Base-by-base conservation (phyloP, 2,888 invertebrate genomes). In the Ctena decussata region DNA sequence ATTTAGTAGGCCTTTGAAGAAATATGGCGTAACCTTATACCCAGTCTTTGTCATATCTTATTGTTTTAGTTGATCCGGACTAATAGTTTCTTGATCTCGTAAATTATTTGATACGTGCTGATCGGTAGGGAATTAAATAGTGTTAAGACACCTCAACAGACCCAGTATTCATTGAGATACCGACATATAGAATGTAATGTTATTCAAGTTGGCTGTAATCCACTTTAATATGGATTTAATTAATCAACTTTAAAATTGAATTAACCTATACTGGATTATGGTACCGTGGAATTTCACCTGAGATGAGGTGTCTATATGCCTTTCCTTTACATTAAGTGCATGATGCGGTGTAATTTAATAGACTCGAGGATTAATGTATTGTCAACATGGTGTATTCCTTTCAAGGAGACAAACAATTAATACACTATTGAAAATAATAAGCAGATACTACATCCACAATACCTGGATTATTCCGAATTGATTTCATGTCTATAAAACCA, bases 401-500 rank as follows among this genome's bases (percentile, higher is more conserved):
- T 35, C 65, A 65, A 35, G 35, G 65, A 18, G 21, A 18, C 35
- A 65, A 65, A 65, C 65, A 65, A 65, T 65, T 65, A 65, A 65
- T 65, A 65, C 18, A 30, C 35, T 35, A 57, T 27, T 21, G 65
- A 65, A 65, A 65, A 65, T 65, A 65, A 65, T 65, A 15, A 65
- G 30, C 65, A 65, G 6, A 5, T 24, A 65, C 5, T 21, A 65
- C 65, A 65, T 65, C 65, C 18, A 65, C 35, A 65, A 65, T 65
- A 65, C 18, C 11, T 1, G 65, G 35, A 65, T 65, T 65, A 65
- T 65, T 65, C 11, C 35, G 18, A 65, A 65, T 65, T 65, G 65
- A 65, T 65, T 65, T 65, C 65, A 32, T 65, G 65, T 35, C 65
- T 65, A 65, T 18, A 65, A 53, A 57, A 75, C 27, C 53, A 75